phyloP scores from a whole-genome alignment of 2,888 invertebrate genomes.

The Apodemia mormo region DNA sequence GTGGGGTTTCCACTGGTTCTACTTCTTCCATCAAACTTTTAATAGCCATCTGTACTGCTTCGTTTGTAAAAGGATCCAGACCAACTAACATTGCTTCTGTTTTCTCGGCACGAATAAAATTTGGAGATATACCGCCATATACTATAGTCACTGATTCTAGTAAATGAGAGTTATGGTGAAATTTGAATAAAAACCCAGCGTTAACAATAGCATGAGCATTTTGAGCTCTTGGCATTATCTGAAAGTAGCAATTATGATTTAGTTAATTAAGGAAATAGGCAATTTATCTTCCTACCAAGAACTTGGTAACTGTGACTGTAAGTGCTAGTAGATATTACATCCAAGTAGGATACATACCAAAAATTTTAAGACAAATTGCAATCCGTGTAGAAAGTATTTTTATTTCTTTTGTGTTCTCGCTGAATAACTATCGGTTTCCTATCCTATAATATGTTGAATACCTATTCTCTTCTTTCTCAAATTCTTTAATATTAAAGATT shows the following conservation, averaged over 20 bases:
- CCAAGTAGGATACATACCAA: no score
- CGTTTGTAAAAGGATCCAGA: slow-evolving; percentile 60
- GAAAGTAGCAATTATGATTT: slow-evolving; percentile 32
- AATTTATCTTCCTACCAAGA: no score
- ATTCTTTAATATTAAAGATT: no score
- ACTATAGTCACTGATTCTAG: slow-evolving; percentile 77
- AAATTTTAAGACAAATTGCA: no score
- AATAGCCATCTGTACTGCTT: slow-evolving; percentile 62
- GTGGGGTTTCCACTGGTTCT: slow-evolving; percentile 54
- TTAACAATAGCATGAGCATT: slow-evolving; percentile 89
- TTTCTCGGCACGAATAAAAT: slow-evolving; percentile 68
- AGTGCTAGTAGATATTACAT: no score
- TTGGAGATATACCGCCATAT: slow-evolving; percentile 80
- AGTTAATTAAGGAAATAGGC: slow-evolving; percentile 31
- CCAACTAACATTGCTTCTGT: slow-evolving; percentile 76
- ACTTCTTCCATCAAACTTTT: slow-evolving; percentile 50
- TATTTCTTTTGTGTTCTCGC: no score
- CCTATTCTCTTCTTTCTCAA: no score
- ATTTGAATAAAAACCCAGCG: slow-evolving; percentile 85
- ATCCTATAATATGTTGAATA: no score
- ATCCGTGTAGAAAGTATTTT: no score
- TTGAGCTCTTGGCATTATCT: slow-evolving; percentile 88
- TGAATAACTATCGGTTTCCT: no score
- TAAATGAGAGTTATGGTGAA: slow-evolving; percentile 61
- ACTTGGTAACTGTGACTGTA: no score